A percentile compares a stretch with the other conserved stretches of the same genome.
These are phyloP conservation scores for Diachasmimorpha longicaudata DNA, from an alignment of 1,140 invertebrate species.

Conservation along the genomic window DNA sequence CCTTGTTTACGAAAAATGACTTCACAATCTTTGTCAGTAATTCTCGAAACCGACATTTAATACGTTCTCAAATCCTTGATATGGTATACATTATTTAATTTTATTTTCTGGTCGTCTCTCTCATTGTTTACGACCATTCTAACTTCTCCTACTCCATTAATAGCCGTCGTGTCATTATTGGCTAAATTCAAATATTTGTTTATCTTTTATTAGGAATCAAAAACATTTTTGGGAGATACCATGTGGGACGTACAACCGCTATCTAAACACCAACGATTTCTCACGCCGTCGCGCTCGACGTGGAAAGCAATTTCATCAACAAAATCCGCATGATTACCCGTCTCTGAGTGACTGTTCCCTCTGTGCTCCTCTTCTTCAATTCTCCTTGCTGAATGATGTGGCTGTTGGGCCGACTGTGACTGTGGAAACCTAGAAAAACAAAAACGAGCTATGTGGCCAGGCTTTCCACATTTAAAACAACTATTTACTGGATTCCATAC, in stretches of 20 bases:
- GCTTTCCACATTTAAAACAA: slow-evolving; percentile 17
- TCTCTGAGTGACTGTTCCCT: background rate
- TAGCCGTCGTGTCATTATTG: slow-evolving; percentile 9
- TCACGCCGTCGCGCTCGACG: background rate
- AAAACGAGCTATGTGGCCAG: slow-evolving; percentile 24
- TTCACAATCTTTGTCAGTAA: slow-evolving; percentile 28
- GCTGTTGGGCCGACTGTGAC: background rate
- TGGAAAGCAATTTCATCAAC: background rate
- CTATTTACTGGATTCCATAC: background rate
- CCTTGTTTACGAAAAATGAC: slow-evolving; percentile 22
- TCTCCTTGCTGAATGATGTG: background rate
- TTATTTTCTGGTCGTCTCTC: slow-evolving; percentile 14
- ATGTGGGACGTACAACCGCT: slow-evolving; percentile 23
- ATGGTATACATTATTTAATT: slow-evolving; percentile 30
- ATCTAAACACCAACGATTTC: slow-evolving; percentile 11
- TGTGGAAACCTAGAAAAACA: background rate
- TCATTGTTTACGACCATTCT: slow-evolving; percentile 4
- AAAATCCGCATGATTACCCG: background rate
- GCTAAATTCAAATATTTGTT: slow-evolving; percentile 21
- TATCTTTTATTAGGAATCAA: background rate
- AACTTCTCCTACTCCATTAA: too few species aligned
- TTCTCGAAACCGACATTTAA: slow-evolving; percentile 39
- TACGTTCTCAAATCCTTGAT: slow-evolving; percentile 36
- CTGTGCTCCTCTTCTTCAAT: slow-evolving; percentile 4
- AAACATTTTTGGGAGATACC: slow-evolving; percentile 4